A percentile compares a stretch with the other conserved stretches of the same genome.
phyloP scores from a whole-genome alignment of 64 coral and sea anemone species.

The Astreopora myriophthalma region DNA sequence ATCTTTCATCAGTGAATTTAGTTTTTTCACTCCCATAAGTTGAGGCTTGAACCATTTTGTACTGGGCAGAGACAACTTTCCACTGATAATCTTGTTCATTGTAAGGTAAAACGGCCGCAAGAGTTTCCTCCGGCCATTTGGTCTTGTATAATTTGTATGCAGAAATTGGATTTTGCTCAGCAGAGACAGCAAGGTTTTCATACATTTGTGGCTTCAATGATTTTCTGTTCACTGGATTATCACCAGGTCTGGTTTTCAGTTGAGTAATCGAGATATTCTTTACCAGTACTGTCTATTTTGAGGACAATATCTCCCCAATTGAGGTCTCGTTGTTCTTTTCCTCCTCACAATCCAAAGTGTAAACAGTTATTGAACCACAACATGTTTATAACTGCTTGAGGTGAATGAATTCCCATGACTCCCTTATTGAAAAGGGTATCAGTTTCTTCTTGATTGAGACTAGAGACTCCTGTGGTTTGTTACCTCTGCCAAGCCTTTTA shows the following conservation, averaged over 20 bases:
- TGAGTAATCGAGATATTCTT: conserved; percentile 46
- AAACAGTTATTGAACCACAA: conserved; percentile 6
- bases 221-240: not conserved
- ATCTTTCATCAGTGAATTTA: too few species aligned
- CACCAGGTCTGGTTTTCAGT: not conserved
- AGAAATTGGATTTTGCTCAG: not conserved
- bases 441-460: conserved; percentile 1
- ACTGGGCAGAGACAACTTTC: not conserved
- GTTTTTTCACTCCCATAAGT: too few species aligned
- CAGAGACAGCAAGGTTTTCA: not conserved
- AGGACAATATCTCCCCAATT: not conserved
- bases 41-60: conserved; percentile 28
- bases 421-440: not conserved
- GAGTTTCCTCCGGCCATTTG: not conserved
- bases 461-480: conserved; percentile 8
- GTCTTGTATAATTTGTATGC: conserved; percentile 27
- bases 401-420: conserved; percentile 29
- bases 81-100: not conserved
- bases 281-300: not conserved
- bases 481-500: conserved; percentile 18
- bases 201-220: conserved; percentile 25
- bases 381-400: conserved; percentile 12
- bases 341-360: not conserved
- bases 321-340: not conserved
- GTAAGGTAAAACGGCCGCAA: conserved; percentile 27